Evolutionary conservation across 2,797 vertebrate genomes (phyloP), one percentile per base, ranked within the genome.

Genomic region (Chelon labrosus): DNA sequence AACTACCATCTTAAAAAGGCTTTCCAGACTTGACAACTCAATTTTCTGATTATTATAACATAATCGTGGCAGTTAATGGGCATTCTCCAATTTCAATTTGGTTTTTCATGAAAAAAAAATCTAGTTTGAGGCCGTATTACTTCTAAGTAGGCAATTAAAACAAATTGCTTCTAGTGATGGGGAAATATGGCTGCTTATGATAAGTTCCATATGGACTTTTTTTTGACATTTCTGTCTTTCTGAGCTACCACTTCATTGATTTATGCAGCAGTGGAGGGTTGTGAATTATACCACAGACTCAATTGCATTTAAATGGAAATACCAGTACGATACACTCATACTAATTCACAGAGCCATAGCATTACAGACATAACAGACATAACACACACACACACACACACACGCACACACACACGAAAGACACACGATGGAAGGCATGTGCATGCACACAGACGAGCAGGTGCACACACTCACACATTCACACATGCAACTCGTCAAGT

Each of bases 131-230:
- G 82, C 83, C 75, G 74, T 79, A 86, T 92, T 91, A 90, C 87
- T 72, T 88, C 86, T 87, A 92, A 90, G 88, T 84, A 88, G 84
- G 75, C 89, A 90, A 93, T 93, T 93, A 91, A 84, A 90, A 88
- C 83, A 90, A 93, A 90, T 90, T 90, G 88, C 90, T 87, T 81
- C 57, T 58, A 70, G 81, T 85, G 85, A 80, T 83, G 65, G 60
- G 78, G 83, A 86, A 85, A 91, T 89, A 85, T 71, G 81, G 79
- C 70, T 41, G 54, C 77, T 62, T 82, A 62, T 86, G 86, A 90
- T 90, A 84, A 88, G 77, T 90, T 87, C 86, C 91, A 92, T 88
- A 90, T 93, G 93, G 87, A 65, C 42, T 56, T 80, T 85, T 80
- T 38, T 50, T 42, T 52, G 27, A 77, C 42, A 68, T 65, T 65